Percentiles rank a stretch among this genome's conserved stretches.
These are phyloP conservation scores for Meliscaeva auricollis DNA, from an alignment of 2,888 invertebrate species.

Conservation along the genomic window DNA sequence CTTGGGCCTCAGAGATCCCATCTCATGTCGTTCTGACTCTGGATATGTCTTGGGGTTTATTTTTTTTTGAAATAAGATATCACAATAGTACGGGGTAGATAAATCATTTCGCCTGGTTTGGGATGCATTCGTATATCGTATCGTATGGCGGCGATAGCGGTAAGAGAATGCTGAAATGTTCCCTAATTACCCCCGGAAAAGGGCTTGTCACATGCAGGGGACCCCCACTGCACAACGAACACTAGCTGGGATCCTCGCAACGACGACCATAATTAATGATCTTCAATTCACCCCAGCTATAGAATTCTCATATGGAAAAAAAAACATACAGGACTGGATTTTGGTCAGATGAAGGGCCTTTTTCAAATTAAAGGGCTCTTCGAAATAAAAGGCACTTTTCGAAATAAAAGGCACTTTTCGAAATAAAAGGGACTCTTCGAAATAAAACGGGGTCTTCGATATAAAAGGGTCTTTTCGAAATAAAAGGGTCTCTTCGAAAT, in stretches of 20 bases:
- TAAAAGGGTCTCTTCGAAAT: too few species aligned
- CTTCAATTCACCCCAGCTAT: conserved; percentile 27
- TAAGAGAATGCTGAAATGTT: conserved; percentile 52
- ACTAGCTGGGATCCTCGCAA: conserved; percentile 38
- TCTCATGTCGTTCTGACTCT: neutral
- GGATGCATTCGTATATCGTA: conserved; percentile 16
- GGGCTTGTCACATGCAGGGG: conserved; percentile 52
- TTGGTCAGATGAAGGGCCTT: neutral
- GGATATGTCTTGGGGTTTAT: neutral
- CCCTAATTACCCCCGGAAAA: conserved; percentile 71
- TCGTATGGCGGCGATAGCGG: conserved; percentile 5
- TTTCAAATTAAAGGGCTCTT: neutral
- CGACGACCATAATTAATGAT: conserved; percentile 67
- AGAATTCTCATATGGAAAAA: neutral
- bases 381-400: too few species aligned
- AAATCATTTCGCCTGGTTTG: conserved; percentile 67
- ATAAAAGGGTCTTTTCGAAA: too few species aligned
- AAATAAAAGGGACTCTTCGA: neutral
- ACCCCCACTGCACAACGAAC: conserved; percentile 66
- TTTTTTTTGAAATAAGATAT: conserved; percentile 69
- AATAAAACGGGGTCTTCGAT: neutral
- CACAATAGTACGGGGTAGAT: conserved; percentile 60
- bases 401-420: neutral
- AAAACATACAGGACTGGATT: neutral
- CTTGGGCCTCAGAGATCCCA: neutral